These are phyloP conservation scores for Epinephelus coioides DNA, from an alignment of 2,797 vertebrate species.

Conservation along the genomic window DNA sequence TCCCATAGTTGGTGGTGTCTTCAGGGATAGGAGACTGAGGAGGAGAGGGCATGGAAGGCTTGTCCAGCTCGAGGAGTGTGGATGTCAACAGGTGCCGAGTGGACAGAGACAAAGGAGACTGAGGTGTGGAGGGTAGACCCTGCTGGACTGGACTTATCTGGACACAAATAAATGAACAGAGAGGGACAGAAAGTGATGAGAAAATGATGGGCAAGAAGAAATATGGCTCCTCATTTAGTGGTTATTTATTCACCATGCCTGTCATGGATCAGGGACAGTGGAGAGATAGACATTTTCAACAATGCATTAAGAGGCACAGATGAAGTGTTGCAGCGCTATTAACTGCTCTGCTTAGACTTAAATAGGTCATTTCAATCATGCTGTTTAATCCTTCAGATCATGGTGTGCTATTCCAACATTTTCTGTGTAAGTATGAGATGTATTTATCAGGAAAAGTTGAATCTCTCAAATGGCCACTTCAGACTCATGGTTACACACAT, in stretches of 20 bases:
- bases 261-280: conserved; percentile 29
- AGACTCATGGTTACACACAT: conserved; percentile 3
- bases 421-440: conserved; percentile 20
- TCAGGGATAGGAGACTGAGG: conserved; percentile 50
- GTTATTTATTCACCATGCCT: conserved; percentile 46
- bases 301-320: conserved; percentile 28
- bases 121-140: conserved; percentile 21
- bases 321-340: conserved; percentile 27
- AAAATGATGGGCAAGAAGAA: conserved; percentile 35
- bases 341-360: conserved; percentile 26
- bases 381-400: conserved; percentile 19
- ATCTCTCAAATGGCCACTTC: conserved; percentile 8
- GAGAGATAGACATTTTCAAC: conserved; percentile 39
- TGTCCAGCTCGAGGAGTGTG: no score
- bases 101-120: conserved; percentile 44
- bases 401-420: conserved; percentile 25
- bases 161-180: conserved; percentile 31
- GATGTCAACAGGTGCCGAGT: conserved; percentile 72
- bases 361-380: conserved; percentile 53
- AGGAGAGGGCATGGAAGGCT: conserved; percentile 22
- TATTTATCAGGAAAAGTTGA: conserved; percentile 4
- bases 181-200: conserved; percentile 17
- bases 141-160: conserved; percentile 44
- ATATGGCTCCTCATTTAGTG: conserved; percentile 24
- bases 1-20: conserved; percentile 14